These are phyloP conservation scores for Melipona quadrifasciata DNA, from an alignment of 1,140 invertebrate genomes.

Conservation along the genomic window DNA sequence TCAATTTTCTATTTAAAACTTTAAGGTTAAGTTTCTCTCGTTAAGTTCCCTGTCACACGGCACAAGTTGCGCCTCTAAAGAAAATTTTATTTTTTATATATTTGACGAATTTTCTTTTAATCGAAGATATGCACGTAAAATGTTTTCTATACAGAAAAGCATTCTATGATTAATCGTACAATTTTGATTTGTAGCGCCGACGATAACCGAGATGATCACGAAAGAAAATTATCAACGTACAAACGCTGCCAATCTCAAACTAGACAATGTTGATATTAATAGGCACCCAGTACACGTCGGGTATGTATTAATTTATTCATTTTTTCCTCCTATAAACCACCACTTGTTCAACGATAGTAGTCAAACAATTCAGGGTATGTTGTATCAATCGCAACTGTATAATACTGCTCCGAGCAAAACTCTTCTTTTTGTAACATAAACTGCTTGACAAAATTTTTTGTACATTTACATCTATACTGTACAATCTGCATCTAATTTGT, in stretches of 20 bases:
- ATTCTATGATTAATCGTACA: conserved; percentile 4
- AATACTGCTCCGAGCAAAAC: not conserved
- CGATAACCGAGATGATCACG: conserved; percentile 80
- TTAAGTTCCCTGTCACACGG: not conserved
- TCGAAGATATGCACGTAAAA: not conserved
- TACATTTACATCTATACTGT: not conserved
- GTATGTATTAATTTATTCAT: conserved; percentile 83
- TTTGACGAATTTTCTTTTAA: not conserved
- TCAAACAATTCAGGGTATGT: conserved; percentile 31
- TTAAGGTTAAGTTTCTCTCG: no score
- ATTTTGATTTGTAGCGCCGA: conserved; percentile 72
- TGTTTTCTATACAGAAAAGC: not conserved
- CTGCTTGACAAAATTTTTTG: not conserved
- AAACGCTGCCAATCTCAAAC: conserved; percentile 84
- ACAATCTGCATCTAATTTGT: not conserved
- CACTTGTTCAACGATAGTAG: not conserved
- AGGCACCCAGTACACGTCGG: conserved; percentile 92
- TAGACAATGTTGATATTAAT: conserved; percentile 95
- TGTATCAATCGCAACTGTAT: conserved; percentile 7
- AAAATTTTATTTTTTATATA: not conserved
- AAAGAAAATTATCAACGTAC: conserved; percentile 80
- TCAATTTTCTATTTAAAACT: no score
- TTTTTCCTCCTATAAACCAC: not conserved
- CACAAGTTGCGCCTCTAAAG: not conserved
- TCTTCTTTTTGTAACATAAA: not conserved